A percentile compares a stretch with the other conserved stretches of the same genome.
These are phyloP conservation scores for Rapana venosa DNA, from an alignment of 2,888 invertebrate species.

Conservation along the genomic window DNA sequence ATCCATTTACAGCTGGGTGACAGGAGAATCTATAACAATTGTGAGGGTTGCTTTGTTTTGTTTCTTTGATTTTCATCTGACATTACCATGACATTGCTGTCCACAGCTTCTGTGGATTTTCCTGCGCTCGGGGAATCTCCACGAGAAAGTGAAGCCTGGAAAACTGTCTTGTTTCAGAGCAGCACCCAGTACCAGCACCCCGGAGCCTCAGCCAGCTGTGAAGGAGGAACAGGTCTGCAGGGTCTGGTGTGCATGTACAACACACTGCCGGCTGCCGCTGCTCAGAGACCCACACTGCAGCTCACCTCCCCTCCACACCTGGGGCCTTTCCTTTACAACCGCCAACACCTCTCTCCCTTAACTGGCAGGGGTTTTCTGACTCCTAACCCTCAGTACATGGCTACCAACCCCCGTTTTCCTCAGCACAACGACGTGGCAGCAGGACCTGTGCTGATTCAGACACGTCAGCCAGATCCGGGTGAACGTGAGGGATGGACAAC, in stretches of 20 bases:
- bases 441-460: not conserved
- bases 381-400: not conserved
- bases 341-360: not conserved
- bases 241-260: constrained; percentile 25
- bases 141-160: too few relatives aligned
- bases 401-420: not conserved
- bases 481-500: not conserved
- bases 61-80: too few relatives aligned
- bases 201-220: not conserved
- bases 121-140: too few relatives aligned
- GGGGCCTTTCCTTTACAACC: not conserved
- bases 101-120: too few relatives aligned
- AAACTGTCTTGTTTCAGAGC: constrained; percentile 3
- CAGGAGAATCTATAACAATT: too few relatives aligned
- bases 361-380: not conserved
- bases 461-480: not conserved
- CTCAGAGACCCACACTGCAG: not conserved
- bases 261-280: not conserved
- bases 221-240: not conserved
- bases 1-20: too few relatives aligned
- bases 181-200: not conserved
- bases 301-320: not conserved
- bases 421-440: not conserved
- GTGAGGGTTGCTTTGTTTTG: too few relatives aligned
- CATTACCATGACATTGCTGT: too few relatives aligned